Conservation (phyloP, 2,797 vertebrate species). For the Peromyscus nudipes region DNA sequence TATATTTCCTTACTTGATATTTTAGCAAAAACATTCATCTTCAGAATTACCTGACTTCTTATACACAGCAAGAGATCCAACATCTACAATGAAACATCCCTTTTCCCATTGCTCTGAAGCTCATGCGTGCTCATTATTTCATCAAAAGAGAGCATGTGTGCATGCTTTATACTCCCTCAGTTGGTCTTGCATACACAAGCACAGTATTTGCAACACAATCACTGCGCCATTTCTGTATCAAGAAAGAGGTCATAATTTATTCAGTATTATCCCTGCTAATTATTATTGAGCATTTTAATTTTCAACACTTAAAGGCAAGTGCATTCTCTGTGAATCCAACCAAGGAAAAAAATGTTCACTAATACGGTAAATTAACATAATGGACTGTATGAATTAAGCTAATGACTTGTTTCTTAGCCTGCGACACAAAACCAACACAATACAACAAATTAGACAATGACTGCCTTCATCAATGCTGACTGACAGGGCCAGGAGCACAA, state of each 20-base stretch:
- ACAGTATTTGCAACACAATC: constrained; percentile 64
- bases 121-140: constrained; percentile 62
- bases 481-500: constrained; percentile 48
- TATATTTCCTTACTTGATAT: constrained; percentile 15
- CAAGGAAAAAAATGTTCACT: constrained; percentile 72
- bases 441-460: constrained; percentile 65
- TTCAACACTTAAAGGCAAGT: constrained; percentile 76
- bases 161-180: constrained; percentile 54
- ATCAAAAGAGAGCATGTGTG: constrained; percentile 36
- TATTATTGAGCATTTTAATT: constrained; percentile 82
- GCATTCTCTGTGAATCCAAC: constrained; percentile 72
- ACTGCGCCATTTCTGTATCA: constrained; percentile 76
- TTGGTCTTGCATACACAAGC: constrained; percentile 38
- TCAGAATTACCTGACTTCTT: not conserved
- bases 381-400: constrained; percentile 80
- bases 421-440: constrained; percentile 63
- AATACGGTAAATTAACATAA: constrained; percentile 82
- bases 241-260: constrained; percentile 79
- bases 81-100: constrained; percentile 41
- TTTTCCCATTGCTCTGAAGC: constrained; percentile 49
- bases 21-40: constrained; percentile 32
- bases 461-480: constrained; percentile 42
- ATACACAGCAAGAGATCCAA: constrained; percentile 11
- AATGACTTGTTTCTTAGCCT: constrained; percentile 76
- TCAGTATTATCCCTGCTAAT: constrained; percentile 77